Base-by-base conservation (phyloP, 1,140 invertebrate genomes). In the Aphelinus atriplicis region DNA sequence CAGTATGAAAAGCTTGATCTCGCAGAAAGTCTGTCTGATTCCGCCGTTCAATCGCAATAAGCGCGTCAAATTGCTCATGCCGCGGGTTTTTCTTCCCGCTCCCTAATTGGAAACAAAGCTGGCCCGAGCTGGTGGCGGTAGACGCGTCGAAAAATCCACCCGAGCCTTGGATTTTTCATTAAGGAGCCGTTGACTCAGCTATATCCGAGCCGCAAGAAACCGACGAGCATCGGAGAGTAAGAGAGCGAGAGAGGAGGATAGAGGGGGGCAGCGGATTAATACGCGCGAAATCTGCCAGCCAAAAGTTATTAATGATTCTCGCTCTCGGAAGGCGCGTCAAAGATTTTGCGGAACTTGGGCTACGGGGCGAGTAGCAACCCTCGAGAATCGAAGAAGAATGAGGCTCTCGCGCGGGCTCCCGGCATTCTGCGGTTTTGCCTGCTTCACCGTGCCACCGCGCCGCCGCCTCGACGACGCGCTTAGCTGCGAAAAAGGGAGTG, bases 301-400 rank as follows among this genome's bases (percentile, higher is more conserved):
- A 87, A 88, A 88, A 87, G 86, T 87, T 88, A 88, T 88, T 88
- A 87, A 87, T 88, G 86, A 88, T 84, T 87, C 79, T 78, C 81
- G 77, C 75, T 79, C 76, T 80, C 78, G 80, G 74, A 78, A 78
- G 79, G 83, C 83, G 82, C 83, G 84, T 87, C 85, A 86, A 87
- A 87, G 85, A 87, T 87, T 87, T 86, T 70, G 50, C 67, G 57
- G 53, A 65, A 72, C 45, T 72, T 62, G 1, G 1, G 46, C n/a
- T 9, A 56, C 1, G 50, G 47, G 64, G 43, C 47, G 57, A 70
- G 66, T 26, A 26, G 26, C 26, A 0, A 58, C 57, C 55, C 62
- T 70, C 67, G 26, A 57, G 58, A 63, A 64, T 63, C 71, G 65
- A 68, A 63, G 48, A 68, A 68, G 72, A 67, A 80, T 78, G 76